Percentiles rank a stretch among this genome's conserved stretches.
Conservation (phyloP, 2,797 vertebrate species). For the Hoplostethus atlanticus region DNA sequence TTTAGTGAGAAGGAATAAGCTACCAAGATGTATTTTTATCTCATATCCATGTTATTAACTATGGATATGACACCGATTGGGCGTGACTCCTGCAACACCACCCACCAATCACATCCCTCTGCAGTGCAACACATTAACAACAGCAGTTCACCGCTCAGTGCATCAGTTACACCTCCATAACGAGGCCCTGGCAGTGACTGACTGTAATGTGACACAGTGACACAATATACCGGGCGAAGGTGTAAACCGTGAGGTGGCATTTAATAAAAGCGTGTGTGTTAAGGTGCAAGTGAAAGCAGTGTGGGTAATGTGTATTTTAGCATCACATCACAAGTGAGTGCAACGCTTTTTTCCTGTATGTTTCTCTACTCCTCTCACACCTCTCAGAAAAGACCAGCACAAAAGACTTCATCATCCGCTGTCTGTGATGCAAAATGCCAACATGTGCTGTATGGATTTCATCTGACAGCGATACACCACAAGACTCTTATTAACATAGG, state of each 20-base stretch:
- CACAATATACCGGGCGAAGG: no score
- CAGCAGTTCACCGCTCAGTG: conserved; percentile 10
- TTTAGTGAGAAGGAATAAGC: conserved; percentile 36
- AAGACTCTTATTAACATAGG: background rate
- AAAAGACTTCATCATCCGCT: background rate
- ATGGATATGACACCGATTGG: background rate
- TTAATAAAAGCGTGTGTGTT: no score
- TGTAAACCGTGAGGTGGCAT: no score
- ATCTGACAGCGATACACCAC: background rate
- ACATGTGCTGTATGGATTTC: conserved; percentile 11
- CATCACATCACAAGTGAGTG: background rate
- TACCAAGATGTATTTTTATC: background rate
- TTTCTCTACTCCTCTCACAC: background rate
- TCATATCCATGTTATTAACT: background rate
- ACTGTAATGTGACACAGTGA: no score
- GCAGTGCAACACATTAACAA: background rate
- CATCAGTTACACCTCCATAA: background rate
- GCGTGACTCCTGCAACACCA: background rate
- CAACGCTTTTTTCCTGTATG: conserved; percentile 9
- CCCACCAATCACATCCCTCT: no score
- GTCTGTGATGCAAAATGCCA: conserved; percentile 19
- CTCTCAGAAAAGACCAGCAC: no score
- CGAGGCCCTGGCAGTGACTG: no score
- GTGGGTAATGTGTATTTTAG: background rate
- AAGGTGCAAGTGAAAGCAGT: conserved; percentile 12